These are phyloP conservation scores for Calephelis nemesis DNA, from an alignment of 1,140 invertebrate genomes.

Conservation along the genomic window DNA sequence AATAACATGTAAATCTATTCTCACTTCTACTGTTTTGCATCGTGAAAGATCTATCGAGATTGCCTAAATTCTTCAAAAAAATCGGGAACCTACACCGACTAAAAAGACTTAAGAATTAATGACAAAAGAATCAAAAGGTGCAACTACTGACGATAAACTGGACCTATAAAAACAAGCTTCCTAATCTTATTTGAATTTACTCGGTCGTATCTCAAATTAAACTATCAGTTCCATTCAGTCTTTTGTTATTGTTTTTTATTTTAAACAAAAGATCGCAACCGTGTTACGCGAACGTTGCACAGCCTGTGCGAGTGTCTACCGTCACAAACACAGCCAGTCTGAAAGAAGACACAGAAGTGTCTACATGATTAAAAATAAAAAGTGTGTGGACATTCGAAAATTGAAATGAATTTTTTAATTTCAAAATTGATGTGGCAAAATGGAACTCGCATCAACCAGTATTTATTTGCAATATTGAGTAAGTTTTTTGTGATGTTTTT, in stretches of 20 bases:
- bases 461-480: constrained; percentile 59
- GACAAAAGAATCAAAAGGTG: too few relatives aligned
- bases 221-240: neutral
- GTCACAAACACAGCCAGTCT: constrained; percentile 31
- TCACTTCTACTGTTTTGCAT: too few relatives aligned
- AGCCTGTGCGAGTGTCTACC: neutral
- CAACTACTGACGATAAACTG: too few relatives aligned
- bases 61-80: too few relatives aligned
- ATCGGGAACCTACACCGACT: too few relatives aligned
- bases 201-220: constrained; percentile 4
- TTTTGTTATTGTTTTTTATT: constrained; percentile 5
- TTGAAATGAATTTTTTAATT: constrained; percentile 57
- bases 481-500: constrained; percentile 34
- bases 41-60: too few relatives aligned
- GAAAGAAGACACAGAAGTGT: constrained; percentile 37
- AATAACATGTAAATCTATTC: too few relatives aligned
- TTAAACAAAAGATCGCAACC: constrained; percentile 7
- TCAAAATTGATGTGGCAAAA: constrained; percentile 57
- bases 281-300: neutral
- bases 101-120: too few relatives aligned
- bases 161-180: constrained; percentile 2
- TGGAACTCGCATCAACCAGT: constrained; percentile 57
- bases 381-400: constrained; percentile 25
- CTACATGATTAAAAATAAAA: constrained; percentile 30
- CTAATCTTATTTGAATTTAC: constrained; percentile 5